These are phyloP conservation scores for Noctua fimbriata DNA, from an alignment of 2,888 invertebrate species.

Conservation along the genomic window DNA sequence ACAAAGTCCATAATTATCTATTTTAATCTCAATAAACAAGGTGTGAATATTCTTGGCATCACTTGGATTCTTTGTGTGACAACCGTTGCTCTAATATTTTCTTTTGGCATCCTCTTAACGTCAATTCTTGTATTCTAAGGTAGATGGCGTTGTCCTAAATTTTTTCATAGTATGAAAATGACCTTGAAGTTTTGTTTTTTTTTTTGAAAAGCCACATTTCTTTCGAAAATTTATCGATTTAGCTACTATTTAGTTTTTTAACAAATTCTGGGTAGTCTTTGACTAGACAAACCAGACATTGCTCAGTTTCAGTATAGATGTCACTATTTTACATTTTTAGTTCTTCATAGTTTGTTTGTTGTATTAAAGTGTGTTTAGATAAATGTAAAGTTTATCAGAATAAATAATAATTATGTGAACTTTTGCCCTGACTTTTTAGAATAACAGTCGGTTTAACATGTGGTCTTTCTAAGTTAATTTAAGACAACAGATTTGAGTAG, in stretches of 20 bases:
- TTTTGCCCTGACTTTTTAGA: background rate
- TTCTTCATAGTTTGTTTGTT: background rate
- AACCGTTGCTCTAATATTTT: background rate
- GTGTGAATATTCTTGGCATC: conserved; percentile 39
- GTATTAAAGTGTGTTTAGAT: background rate
- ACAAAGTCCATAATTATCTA: conserved; percentile 37
- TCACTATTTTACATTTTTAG: background rate
- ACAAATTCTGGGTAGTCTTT: background rate
- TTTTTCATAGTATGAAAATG: background rate
- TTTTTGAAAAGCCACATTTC: background rate
- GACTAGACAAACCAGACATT: background rate
- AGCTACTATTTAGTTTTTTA: background rate
- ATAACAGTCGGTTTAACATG: background rate
- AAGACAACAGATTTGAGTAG: background rate
- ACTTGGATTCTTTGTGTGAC: conserved; percentile 2
- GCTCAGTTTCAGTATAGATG: conserved; percentile 15
- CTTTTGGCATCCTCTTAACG: background rate
- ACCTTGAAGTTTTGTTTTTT: background rate
- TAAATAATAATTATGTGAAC: background rate
- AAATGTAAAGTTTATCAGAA: background rate
- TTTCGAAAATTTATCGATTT: background rate
- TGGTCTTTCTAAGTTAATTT: background rate
- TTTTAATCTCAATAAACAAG: conserved; percentile 29
- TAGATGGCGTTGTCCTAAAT: conserved; percentile 42
- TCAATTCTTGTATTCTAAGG: background rate